Base-by-base conservation (phyloP, 1,140 invertebrate genomes). In the Pseudomyrmex cubaensis region DNA sequence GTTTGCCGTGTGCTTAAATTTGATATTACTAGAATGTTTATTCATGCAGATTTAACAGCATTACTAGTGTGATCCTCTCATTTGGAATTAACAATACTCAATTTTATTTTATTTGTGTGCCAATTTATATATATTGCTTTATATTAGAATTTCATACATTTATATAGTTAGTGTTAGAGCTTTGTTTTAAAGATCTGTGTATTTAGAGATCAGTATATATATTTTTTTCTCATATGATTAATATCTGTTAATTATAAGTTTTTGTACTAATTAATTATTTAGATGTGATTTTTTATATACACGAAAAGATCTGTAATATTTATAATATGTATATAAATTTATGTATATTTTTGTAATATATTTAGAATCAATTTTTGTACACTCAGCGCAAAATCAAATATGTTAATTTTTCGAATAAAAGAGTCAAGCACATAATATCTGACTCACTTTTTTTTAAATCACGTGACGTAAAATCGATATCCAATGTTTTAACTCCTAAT, bases 1-100 rank as follows among this genome's bases (percentile, higher is more conserved):
- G 92, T 91, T 92, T 94, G 89, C 93, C 93, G 61, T 91, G 89
- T 76, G 86, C 85, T 78, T 92, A 92, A 61, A 64, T 56, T 48
- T 61, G 12, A 35, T 59, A 20, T 54, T 20, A 70, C 72, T 75
- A 15, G 15, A 83, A 52, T 63, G 22, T 15, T 52, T 50, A 20
- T 13, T 72, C 13, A 54, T 73, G 61, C 10, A 17, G 44, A 76
- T 80, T 80, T 54, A 84, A 63, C 8, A 64, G 22, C 13, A 35
- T 59, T 75, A 52, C n/a, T 15, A 20, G 52, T 85, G 10, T 52
- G 15, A 9, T 57, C 15, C 48, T 50, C 20, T 12, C 15, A 57
- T 35, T 70, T 70, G 20, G 20, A 54, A 70, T 70, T 80, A 80
- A 80, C 59, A 63, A 17, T 15, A 9, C 20, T 70, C 44, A 80